Base-by-base conservation (phyloP, 2,113 vertebrate species). In the Mobula birostris region DNA sequence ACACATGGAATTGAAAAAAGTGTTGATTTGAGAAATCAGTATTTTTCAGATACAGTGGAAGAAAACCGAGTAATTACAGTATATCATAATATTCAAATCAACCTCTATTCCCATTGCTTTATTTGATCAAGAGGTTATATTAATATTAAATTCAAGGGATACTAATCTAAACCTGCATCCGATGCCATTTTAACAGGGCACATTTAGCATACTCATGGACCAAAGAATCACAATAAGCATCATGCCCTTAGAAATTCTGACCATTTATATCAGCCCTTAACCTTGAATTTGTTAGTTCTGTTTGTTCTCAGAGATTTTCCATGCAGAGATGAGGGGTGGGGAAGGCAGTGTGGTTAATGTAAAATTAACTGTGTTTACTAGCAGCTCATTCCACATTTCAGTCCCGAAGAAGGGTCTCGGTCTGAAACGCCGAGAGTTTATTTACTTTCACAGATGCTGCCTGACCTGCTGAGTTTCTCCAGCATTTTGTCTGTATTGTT, bases 81-180 rank as follows among this genome's bases (percentile, higher is more conserved):
- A 29, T 87, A 27, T 82, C 79, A 87, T 24, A 87, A 61, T 87
- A 56, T 87, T 58, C 56, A 83, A 56, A 58, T 58, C 19, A 58
- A 83, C 17, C 48, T 56, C 48, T 48, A 5, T 61, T 87, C 9
- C 56, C 48, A 85, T 58, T 85, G 82, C 19, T 61, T 29, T 85
- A 2, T 85, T 58, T 56, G 82, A 58, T 85, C 29, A 24, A 29
- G 83, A n/a, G 1, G 40, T 85, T 58, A 87, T 15, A n/a, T n/a
- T 87, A 87, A 87, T 61, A 29, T 87, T 40, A 61, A 87, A 87
- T 61, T 87, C 9, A 48, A 87, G 56, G 56, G 56, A 87, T 87
- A 8, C 56, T 87, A 61, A 29, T 87, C 83, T 48, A 87, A 87
- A 61, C 1, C 48, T 48, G 48, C 48, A 48, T 48, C 48, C 3